Evolutionary conservation across 2,888 invertebrate species (phyloP), one percentile per base, ranked within the genome.

Genomic region (Dusona sp.): DNA sequence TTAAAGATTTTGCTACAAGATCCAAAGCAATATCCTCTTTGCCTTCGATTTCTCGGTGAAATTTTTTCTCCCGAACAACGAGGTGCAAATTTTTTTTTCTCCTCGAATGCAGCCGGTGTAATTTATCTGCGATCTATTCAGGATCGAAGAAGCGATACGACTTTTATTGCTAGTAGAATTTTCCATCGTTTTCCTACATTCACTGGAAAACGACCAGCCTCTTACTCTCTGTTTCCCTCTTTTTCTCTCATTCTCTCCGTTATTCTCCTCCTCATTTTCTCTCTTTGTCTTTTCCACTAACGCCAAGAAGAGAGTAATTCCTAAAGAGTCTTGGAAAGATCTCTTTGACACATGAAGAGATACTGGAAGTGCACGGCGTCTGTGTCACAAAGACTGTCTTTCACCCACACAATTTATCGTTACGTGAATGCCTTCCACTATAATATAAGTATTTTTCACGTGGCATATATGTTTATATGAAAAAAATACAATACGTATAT

Each of bases 361-460:
- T 79, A 51, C 54, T 79, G 33, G 3, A 36, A 73, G 65, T 80
- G 77, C 83, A 45, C 79, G 68, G 42, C 74, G 65, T 79, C 19
- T 65, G 72, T 73, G 65, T 67, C 84, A 91, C 90, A 90, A 89
- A 88, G 90, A 85, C 84, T 70, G 83, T 85, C 90, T 90, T 91
- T 90, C 89, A 91, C 88, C 85, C 89, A 72, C 84, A 83, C 88
- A 86, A 90, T 90, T 90, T 88, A 89, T 90, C 90, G 79, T 45
- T 48, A 74, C 57, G 75, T 88, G 85, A 86, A 87, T 88, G 83
- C 68, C 75, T 36, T 42, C 72, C 73, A 84, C 78, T 81, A 78
- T 85, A 36, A 77, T 36, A 36, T 77, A 36, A 13, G n/a, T 57
- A 51, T 51, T 73, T 29, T n/a, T 3, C 19, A 9, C 2, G 9